These are phyloP conservation scores for Coremacera marginata DNA, from an alignment of 2,888 invertebrate genomes.

Conservation along the genomic window DNA sequence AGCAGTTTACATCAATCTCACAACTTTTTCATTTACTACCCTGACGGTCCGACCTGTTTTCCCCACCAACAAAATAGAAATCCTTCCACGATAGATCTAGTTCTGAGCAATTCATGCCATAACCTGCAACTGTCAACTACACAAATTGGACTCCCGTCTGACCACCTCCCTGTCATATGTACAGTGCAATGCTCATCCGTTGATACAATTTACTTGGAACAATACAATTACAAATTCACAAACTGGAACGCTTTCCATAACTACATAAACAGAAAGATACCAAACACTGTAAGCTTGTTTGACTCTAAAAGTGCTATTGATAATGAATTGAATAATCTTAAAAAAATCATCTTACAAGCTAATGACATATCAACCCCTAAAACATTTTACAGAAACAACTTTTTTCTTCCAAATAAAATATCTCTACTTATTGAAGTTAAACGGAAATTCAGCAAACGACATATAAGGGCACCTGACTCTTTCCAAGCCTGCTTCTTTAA, in stretches of 20 bases:
- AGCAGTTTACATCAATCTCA: too few relatives aligned
- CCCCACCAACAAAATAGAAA: too few relatives aligned
- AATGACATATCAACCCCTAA: background rate
- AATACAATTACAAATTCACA: background rate
- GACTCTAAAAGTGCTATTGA: background rate
- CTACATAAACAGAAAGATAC: background rate
- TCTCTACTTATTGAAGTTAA: background rate
- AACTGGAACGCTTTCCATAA: background rate
- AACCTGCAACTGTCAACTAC: background rate
- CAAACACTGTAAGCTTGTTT: background rate
- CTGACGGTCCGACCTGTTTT: too few relatives aligned
- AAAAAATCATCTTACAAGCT: background rate
- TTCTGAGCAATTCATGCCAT: background rate
- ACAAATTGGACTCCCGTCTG: background rate
- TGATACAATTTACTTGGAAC: background rate
- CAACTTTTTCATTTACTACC: too few relatives aligned
- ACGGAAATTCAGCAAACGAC: background rate
- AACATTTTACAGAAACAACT: background rate
- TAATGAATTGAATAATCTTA: background rate
- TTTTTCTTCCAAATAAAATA: background rate
- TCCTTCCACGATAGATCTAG: background rate
- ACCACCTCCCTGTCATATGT: conserved; percentile 3
- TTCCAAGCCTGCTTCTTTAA: background rate
- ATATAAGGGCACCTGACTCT: background rate
- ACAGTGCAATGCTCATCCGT: background rate